phyloP scores from a whole-genome alignment of 92 coral and sea anemone species.

The Galaxea fascicularis region DNA sequence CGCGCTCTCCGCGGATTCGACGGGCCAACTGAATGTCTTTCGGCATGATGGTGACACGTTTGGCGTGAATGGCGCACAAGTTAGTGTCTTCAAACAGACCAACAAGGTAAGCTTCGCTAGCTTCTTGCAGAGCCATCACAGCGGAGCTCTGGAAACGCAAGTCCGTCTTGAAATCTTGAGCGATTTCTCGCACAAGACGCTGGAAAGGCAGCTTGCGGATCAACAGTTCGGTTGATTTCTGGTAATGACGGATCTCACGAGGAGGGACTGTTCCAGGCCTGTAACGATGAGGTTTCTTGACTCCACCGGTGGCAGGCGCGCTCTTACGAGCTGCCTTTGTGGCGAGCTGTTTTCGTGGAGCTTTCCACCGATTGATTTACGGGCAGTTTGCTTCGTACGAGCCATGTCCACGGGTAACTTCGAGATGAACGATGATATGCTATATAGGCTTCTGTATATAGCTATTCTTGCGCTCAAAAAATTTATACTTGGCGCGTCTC shows the following conservation, averaged over 20 bases:
- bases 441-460: too few relatives aligned
- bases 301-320: slow-evolving; percentile 90
- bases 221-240: slow-evolving; percentile 79
- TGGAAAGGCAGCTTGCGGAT: slow-evolving; percentile 85
- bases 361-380: slow-evolving; percentile 93
- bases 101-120: slow-evolving; percentile 85
- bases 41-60: slow-evolving; percentile 88
- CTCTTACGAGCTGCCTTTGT: slow-evolving; percentile 90
- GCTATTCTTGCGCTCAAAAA: too few relatives aligned
- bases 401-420: slow-evolving; percentile 51
- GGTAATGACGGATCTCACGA: slow-evolving; percentile 81
- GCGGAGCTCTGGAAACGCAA: slow-evolving; percentile 88
- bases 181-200: slow-evolving; percentile 81
- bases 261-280: slow-evolving; percentile 99
- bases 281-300: slow-evolving; percentile 99
- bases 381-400: slow-evolving; percentile 90
- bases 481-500: slow-evolving; percentile 4
- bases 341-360: slow-evolving; percentile 94
- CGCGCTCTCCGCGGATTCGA: slow-evolving; percentile 75
- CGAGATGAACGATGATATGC: not conserved
- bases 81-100: slow-evolving; percentile 87
- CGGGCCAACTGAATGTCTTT: slow-evolving; percentile 84
- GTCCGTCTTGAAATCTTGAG: slow-evolving; percentile 84
- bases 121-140: slow-evolving; percentile 86
- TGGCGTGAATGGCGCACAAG: slow-evolving; percentile 92